phyloP scores from a whole-genome alignment of 2,113 vertebrate species.

The Ammospiza caudacuta region DNA sequence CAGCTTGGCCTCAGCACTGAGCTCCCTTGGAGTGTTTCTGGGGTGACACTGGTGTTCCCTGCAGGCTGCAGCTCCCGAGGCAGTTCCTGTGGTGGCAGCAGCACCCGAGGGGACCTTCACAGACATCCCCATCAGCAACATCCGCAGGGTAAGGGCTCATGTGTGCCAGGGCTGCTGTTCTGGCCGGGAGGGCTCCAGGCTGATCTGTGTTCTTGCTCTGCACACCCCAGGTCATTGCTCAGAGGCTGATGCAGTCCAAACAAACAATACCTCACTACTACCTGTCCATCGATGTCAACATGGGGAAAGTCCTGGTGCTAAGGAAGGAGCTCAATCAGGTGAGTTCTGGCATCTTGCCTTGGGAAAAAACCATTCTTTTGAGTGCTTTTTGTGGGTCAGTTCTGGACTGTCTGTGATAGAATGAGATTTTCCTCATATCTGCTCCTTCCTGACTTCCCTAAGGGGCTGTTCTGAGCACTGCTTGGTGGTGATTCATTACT shows the following conservation, averaged over 20 bases:
- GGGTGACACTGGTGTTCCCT: background rate
- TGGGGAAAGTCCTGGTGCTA: slow-evolving; percentile 91
- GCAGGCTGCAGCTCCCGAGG: slow-evolving; percentile 60
- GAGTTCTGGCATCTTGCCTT: background rate
- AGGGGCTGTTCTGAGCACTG: background rate
- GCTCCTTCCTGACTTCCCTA: background rate
- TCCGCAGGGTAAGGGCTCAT: slow-evolving; percentile 83
- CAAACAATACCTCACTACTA: slow-evolving; percentile 99
- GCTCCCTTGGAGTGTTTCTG: background rate
- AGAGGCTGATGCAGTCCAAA: slow-evolving; percentile 95
- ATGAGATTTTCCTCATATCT: background rate
- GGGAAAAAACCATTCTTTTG: background rate
- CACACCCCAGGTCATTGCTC: slow-evolving; percentile 89
- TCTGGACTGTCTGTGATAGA: background rate
- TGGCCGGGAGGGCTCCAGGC: fast-evolving
- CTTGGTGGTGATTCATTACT: background rate
- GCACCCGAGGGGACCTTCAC: slow-evolving; percentile 88
- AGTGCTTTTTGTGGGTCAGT: background rate
- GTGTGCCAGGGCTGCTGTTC: fast-evolving
- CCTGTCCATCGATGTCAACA: slow-evolving; percentile 93
- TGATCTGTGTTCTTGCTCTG: background rate
- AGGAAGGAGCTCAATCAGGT: slow-evolving; percentile 94
- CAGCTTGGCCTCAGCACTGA: background rate
- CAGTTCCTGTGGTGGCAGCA: slow-evolving; percentile 54
- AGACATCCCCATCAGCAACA: slow-evolving; percentile 93